Evolutionary conservation across 1,140 invertebrate genomes (phyloP).

Genomic region (Hylaeus anthracinus): DNA sequence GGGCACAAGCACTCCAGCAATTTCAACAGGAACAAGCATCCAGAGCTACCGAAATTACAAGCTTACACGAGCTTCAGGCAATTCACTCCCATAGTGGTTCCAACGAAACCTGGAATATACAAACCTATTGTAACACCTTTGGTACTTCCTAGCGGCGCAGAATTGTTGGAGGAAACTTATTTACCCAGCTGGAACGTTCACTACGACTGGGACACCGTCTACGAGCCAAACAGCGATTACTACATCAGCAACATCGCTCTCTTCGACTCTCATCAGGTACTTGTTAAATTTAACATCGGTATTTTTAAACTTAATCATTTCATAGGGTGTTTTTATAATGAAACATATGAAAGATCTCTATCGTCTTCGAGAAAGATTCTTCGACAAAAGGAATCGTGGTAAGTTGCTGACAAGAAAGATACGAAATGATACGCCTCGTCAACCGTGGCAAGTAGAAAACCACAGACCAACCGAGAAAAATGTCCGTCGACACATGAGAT

Average conservation of each 20-base stretch:
- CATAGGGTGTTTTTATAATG: too few relatives aligned
- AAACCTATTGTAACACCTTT: constrained; percentile 69
- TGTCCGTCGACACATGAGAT: constrained; percentile 28
- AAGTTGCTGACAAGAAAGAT: not conserved
- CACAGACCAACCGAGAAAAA: not conserved
- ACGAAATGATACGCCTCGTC: not conserved
- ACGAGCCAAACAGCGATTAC: constrained; percentile 61
- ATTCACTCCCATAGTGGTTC: constrained; percentile 36
- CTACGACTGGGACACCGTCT: constrained; percentile 68
- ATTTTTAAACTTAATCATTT: not conserved
- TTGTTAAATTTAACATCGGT: not conserved
- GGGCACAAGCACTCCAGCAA: constrained; percentile 32
- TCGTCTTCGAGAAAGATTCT: too few relatives aligned
- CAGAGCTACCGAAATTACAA: constrained; percentile 58
- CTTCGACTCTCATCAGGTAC: constrained; percentile 70
- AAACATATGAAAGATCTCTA: too few relatives aligned
- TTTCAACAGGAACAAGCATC: constrained; percentile 45
- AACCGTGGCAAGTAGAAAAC: not conserved
- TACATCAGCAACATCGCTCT: constrained; percentile 60
- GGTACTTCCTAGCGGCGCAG: constrained; percentile 57
- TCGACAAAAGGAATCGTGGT: not conserved
- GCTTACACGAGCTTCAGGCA: constrained; percentile 60
- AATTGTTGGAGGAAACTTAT: constrained; percentile 48
- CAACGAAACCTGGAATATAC: constrained; percentile 54
- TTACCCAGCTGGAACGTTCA: constrained; percentile 61